A percentile compares a stretch with the other conserved stretches of the same genome.
Conservation (phyloP, 1,140 invertebrate species). For the Nilaparvata lugens region DNA sequence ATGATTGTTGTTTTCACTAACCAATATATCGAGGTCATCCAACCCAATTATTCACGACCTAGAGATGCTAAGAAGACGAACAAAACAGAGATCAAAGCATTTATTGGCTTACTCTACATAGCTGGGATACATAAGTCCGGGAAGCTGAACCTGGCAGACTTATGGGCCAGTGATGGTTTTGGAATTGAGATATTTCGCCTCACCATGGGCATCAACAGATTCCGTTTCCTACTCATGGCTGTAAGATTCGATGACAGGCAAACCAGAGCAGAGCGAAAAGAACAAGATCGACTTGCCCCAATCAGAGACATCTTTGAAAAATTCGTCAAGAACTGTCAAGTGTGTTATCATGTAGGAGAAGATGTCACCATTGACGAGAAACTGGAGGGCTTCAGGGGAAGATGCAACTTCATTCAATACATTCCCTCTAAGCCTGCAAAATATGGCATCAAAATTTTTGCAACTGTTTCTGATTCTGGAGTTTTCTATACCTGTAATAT, state of each 20-base stretch:
- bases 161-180: slow-evolving; percentile 16
- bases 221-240: slow-evolving; percentile 13
- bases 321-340: slow-evolving; percentile 25
- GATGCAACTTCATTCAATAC: slow-evolving; percentile 34
- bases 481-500: slow-evolving; percentile 28
- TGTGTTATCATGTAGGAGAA: slow-evolving; percentile 20
- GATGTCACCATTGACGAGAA: slow-evolving; percentile 30
- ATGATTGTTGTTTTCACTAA: slow-evolving; percentile 15
- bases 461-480: slow-evolving; percentile 24
- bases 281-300: slow-evolving; percentile 22
- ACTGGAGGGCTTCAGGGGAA: slow-evolving; percentile 33
- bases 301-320: slow-evolving; percentile 23
- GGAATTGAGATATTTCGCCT: slow-evolving; percentile 18
- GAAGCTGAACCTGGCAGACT: slow-evolving; percentile 10
- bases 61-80: slow-evolving; percentile 16
- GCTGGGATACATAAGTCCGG: slow-evolving; percentile 14
- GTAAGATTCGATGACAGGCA: slow-evolving; percentile 31
- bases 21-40: slow-evolving; percentile 13
- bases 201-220: slow-evolving; percentile 5
- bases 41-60: slow-evolving; percentile 14
- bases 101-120: slow-evolving; percentile 15
- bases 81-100: slow-evolving; percentile 17
- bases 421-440: slow-evolving; percentile 37
- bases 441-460: slow-evolving; percentile 36
- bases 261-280: slow-evolving; percentile 23